A percentile compares a stretch with the other conserved stretches of the same genome.
Evolutionary conservation across 2,113 vertebrate species (phyloP).

Genomic region (Calonectris borealis): DNA sequence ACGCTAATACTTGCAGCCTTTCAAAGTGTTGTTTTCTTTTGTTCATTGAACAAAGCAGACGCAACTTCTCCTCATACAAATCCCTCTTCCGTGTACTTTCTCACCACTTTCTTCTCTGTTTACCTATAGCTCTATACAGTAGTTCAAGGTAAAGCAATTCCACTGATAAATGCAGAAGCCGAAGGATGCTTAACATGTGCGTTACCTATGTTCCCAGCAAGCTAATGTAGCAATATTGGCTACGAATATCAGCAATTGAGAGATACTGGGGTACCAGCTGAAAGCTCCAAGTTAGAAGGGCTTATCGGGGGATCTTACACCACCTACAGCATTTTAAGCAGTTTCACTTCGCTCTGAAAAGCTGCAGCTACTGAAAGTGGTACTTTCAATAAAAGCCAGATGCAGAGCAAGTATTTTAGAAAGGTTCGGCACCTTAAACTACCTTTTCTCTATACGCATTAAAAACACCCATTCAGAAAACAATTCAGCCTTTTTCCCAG

Average conservation of each 20-base stretch:
- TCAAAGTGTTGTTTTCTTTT: constrained; percentile 52
- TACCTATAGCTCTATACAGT: not conserved
- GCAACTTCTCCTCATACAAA: constrained; percentile 22
- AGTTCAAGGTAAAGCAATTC: constrained; percentile 15
- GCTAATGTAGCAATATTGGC: not conserved
- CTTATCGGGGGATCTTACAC: not conserved
- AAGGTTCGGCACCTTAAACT: not conserved
- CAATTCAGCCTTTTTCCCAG: not conserved
- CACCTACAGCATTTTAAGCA: not conserved
- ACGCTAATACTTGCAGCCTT: not conserved
- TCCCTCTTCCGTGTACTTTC: constrained; percentile 26
- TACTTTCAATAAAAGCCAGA: not conserved
- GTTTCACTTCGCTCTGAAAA: constrained; percentile 7
- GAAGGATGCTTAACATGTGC: not conserved
- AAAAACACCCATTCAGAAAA: constrained; percentile 11
- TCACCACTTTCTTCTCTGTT: constrained; percentile 16
- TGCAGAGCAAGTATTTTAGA: not conserved
- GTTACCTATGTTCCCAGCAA: not conserved
- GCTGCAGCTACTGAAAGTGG: not conserved
- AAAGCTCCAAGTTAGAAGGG: not conserved
- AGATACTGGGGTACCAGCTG: not conserved
- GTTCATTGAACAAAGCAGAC: constrained; percentile 46
- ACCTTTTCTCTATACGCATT: constrained; percentile 15
- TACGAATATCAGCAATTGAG: not conserved
- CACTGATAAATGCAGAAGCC: not conserved